Evolutionary conservation across 2,113 vertebrate species (phyloP).

Genomic region (Leuciscus idus): DNA sequence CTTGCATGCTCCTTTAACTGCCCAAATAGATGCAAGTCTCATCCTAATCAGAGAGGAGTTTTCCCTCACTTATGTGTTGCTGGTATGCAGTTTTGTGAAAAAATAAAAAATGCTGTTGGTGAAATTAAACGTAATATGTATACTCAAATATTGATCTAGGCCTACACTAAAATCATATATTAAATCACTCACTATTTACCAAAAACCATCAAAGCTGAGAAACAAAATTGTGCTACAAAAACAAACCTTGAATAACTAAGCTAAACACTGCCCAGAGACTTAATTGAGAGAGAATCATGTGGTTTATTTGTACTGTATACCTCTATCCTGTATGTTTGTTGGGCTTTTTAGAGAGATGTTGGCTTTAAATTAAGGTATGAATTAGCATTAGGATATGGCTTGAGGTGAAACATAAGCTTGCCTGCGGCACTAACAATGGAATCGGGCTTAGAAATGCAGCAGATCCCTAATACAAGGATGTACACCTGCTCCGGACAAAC

Average conservation of each 20-base stretch:
- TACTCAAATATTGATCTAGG: too few species aligned
- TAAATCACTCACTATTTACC: too few species aligned
- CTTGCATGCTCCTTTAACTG: neutral
- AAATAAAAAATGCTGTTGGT: too few species aligned
- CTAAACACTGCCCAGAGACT: neutral
- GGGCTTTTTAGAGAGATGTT: neutral
- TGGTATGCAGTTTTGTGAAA: neutral
- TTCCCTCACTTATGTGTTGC: neutral
- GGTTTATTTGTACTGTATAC: neutral
- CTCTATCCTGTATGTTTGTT: conserved; percentile 7
- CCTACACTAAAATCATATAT: too few species aligned
- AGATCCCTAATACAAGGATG: neutral
- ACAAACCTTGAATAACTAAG: neutral
- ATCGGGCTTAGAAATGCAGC: neutral
- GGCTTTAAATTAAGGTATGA: conserved; percentile 48
- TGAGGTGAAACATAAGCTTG: conserved; percentile 51
- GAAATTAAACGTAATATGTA: too few species aligned
- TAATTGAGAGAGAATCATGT: neutral
- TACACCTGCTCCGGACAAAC: neutral
- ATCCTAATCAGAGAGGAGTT: neutral
- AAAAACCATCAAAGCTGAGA: too few species aligned
- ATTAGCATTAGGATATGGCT: conserved; percentile 45
- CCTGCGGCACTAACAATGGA: conserved; percentile 36
- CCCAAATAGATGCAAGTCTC: neutral
- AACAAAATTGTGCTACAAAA: neutral